A percentile compares a stretch with the other conserved stretches of the same genome.
These are phyloP conservation scores for Cisticola juncidis DNA, from an alignment of 2,113 vertebrate species.

Conservation along the genomic window DNA sequence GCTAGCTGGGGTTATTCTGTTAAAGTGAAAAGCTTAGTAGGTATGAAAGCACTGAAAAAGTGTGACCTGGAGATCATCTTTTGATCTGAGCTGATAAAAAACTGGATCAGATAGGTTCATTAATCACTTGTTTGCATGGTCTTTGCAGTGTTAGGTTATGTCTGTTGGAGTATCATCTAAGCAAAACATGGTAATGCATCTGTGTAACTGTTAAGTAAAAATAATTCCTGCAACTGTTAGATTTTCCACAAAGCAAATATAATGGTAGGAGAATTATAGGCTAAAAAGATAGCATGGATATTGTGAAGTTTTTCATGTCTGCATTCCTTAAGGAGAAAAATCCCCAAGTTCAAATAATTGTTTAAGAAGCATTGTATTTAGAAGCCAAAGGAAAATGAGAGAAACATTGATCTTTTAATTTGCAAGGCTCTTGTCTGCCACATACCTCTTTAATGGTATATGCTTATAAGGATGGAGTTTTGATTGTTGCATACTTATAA, in stretches of 20 bases:
- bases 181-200: neutral
- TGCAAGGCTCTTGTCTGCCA: neutral
- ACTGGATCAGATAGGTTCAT: neutral
- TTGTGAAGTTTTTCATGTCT: neutral
- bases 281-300: neutral
- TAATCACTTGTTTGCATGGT: neutral
- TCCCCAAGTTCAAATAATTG: neutral
- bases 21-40: neutral
- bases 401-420: neutral
- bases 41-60: neutral
- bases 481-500: neutral
- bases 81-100: neutral
- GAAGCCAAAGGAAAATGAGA: neutral
- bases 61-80: neutral
- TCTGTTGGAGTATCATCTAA: neutral
- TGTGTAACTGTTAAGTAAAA: neutral
- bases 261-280: neutral
- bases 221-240: neutral
- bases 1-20: slow-evolving; percentile 20
- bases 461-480: neutral
- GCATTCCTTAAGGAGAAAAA: neutral
- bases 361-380: neutral
- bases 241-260: neutral
- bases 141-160: neutral
- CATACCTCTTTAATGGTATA: neutral